A percentile compares a stretch with the other conserved stretches of the same genome.
These are phyloP conservation scores for Sesamia nonagrioides DNA, from an alignment of 1,140 invertebrate genomes.

Conservation along the genomic window DNA sequence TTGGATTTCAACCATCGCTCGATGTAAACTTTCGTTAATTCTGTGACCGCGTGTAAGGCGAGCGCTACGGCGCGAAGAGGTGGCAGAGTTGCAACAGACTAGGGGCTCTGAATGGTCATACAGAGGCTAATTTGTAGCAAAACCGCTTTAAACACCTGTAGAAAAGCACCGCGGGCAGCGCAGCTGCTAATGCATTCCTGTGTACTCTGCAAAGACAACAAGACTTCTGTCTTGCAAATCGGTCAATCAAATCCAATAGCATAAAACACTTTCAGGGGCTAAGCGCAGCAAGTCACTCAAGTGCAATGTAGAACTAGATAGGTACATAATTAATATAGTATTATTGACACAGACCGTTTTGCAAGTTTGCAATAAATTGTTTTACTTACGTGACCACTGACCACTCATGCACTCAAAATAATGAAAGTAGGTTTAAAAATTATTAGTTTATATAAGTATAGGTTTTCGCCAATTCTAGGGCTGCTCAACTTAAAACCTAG, in stretches of 20 bases:
- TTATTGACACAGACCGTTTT: slow-evolving; percentile 44
- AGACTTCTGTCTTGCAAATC: slow-evolving; percentile 39
- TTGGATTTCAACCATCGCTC: slow-evolving; percentile 83
- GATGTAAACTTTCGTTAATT: slow-evolving; percentile 75
- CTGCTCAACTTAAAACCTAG: neutral
- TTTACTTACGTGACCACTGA: slow-evolving; percentile 57
- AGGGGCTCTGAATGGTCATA: slow-evolving; percentile 64
- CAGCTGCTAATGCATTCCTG: slow-evolving; percentile 46
- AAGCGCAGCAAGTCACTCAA: neutral
- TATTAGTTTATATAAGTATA: neutral
- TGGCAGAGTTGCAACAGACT: slow-evolving; percentile 71
- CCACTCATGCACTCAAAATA: slow-evolving; percentile 26
- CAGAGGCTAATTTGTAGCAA: slow-evolving; percentile 76
- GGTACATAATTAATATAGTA: no score
- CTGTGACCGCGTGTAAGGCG: slow-evolving; percentile 46
- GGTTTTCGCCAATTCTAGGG: neutral
- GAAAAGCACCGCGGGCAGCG: slow-evolving; percentile 43
- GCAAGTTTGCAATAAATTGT: slow-evolving; percentile 49
- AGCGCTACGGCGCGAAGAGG: slow-evolving; percentile 61
- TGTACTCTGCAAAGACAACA: slow-evolving; percentile 45
- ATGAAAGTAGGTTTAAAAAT: neutral
- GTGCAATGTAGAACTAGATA: neutral
- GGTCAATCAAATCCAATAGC: slow-evolving; percentile 31
- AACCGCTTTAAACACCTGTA: slow-evolving; percentile 59
- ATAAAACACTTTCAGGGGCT: neutral